Base-by-base conservation (phyloP, 2,797 vertebrate species). In the Xiphorhynchus erythropygius region DNA sequence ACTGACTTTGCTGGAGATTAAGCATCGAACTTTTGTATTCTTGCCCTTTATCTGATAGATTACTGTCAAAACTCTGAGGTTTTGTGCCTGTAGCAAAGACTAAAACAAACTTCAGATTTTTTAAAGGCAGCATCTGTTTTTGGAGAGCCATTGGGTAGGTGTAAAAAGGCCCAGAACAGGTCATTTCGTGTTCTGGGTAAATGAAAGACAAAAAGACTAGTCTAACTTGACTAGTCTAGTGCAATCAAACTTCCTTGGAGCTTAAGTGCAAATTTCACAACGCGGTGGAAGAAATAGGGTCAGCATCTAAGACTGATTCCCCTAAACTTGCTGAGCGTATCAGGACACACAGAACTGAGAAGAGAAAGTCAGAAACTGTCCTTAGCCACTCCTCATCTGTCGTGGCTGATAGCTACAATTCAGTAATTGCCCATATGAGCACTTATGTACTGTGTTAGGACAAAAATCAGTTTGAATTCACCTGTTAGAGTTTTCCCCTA, bases 401-500 rank as follows among this genome's bases (percentile, higher is more conserved):
- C 7, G 5, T 18, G 56, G 28, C 52, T 39, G 11, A 37, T n/a
- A 65, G 49, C 60, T 90, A 23, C 37, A 37, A 33, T 65, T 81
- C 57, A 33, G 23, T 63, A 67, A 47, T 30, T 77, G 33, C 56
- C 44, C 7, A 1, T 2, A 1, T 35, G 44, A 80, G 9, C 60
- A 41, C 18, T 63, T 80, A 35, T 19, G 39, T 60, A 78, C 57
- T 6, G 1, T 69, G 16, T 23, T 33, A 80, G 53, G 60, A 62
- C 24, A 57, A 84, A 84, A 85, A 39, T 55, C 39, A 57, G 17
- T 27, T 83, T 52, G 64, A 87, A 67, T 60, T 89, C 64, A 41
- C 35, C 46, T 47, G 23, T 82, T 60, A 85, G 52, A 80, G 46
- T 91, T 83, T 87, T 57, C 87, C 56, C 44, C 60, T 56, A 92